A percentile compares a stretch with the other conserved stretches of the same genome.
Conservation (phyloP, 2,797 vertebrate genomes). For the Alcedo quadribrachys region DNA sequence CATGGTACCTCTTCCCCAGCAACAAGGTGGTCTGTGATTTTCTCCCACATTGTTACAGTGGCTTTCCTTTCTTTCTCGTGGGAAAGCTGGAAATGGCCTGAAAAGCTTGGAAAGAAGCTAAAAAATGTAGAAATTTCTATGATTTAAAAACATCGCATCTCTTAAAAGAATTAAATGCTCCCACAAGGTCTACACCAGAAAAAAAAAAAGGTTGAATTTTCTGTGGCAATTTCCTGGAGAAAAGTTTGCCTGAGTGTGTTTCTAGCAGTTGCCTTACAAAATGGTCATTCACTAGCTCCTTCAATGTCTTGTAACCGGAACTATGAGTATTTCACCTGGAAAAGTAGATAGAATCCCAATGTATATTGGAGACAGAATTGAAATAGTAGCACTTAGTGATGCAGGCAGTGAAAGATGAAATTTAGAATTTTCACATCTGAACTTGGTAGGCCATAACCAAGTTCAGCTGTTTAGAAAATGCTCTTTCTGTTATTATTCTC, state of each 20-base stretch:
- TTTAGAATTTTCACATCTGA: not conserved
- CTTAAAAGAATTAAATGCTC: not conserved
- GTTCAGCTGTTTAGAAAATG: not conserved
- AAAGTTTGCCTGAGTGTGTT: not conserved
- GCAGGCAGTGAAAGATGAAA: not conserved
- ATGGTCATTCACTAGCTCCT: not conserved
- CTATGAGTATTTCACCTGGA: not conserved
- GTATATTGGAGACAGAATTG: not conserved
- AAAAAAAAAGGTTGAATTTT: not conserved
- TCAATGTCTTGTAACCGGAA: not conserved
- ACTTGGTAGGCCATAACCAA: not conserved
- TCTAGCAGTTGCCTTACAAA: not conserved
- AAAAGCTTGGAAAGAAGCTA: conserved; percentile 19
- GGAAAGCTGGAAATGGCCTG: conserved; percentile 56
- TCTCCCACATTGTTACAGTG: conserved; percentile 33
- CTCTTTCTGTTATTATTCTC: not conserved
- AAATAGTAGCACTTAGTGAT: not conserved
- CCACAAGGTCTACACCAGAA: not conserved
- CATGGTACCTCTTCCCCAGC: conserved; percentile 16
- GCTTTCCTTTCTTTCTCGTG: conserved; percentile 62
- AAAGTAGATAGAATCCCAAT: not conserved
- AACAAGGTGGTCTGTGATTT: conserved; percentile 39
- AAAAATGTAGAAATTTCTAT: conserved; percentile 6
- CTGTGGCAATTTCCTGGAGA: not conserved
- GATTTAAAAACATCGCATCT: not conserved